Evolutionary conservation across 2,797 vertebrate genomes (phyloP).

Genomic region (Antrozous pallidus): DNA sequence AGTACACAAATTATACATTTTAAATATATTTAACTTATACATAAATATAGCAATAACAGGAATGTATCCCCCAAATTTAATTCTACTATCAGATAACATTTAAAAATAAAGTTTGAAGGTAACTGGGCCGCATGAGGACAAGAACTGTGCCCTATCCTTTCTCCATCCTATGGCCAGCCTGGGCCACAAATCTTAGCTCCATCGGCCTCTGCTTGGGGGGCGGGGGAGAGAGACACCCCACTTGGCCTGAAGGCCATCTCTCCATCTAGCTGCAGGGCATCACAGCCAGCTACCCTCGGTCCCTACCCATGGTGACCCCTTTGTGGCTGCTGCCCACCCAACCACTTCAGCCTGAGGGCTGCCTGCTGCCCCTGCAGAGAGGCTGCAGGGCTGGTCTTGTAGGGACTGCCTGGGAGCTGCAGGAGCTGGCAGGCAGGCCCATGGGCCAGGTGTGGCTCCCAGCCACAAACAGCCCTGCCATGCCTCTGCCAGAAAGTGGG

Average conservation of each 20-base stretch:
- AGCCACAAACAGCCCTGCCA: background rate
- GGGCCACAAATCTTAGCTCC: background rate
- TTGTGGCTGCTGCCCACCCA: rapidly evolving
- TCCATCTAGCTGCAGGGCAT: background rate
- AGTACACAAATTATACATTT: background rate
- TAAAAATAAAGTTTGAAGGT: background rate
- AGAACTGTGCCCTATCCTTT: background rate
- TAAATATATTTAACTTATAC: background rate
- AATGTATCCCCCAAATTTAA: background rate
- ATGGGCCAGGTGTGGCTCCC: background rate
- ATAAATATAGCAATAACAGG: background rate
- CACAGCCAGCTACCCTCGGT: background rate
- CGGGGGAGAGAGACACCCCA: too few relatives aligned
- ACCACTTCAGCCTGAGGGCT: rapidly evolving
- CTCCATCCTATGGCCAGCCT: background rate
- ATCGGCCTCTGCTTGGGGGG: background rate
- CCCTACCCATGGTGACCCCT: background rate
- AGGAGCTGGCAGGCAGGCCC: background rate
- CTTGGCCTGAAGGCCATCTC: background rate
- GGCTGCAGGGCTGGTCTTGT: background rate
- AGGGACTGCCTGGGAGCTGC: too few relatives aligned
- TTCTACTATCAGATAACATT: background rate
- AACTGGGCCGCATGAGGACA: background rate
- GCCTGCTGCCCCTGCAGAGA: background rate
- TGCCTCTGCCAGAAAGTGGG: background rate